These are phyloP conservation scores for Delphinapterus leucas DNA, from an alignment of 2,113 vertebrate species.

Conservation along the genomic window DNA sequence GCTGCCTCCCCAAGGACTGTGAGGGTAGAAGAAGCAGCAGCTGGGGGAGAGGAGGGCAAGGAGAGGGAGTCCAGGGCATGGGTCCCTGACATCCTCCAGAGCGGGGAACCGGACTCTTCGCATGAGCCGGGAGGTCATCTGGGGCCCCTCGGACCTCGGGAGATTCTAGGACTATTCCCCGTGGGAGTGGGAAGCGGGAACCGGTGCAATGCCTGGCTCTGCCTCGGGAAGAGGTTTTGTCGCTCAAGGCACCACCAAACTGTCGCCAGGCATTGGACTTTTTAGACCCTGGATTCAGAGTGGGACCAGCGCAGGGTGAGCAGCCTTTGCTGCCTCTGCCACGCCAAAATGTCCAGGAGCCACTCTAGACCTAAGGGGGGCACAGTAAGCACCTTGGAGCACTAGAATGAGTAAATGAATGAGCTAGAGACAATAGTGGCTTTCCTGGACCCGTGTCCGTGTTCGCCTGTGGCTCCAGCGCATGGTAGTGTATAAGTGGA, in stretches of 20 bases:
- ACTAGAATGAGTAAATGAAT: background rate
- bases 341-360: background rate
- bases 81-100: background rate
- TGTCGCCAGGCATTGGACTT: background rate
- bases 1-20: background rate
- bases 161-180: background rate
- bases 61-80: background rate
- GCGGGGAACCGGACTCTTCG: slow-evolving; percentile 4
- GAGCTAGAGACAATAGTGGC: background rate
- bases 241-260: background rate
- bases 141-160: background rate
- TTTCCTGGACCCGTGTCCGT: rapidly evolving
- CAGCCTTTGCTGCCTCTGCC: background rate
- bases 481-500: background rate
- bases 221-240: background rate
- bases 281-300: background rate
- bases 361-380: rapidly evolving
- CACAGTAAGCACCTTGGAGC: rapidly evolving
- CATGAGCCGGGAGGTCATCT: slow-evolving; percentile 57
- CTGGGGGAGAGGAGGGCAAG: background rate
- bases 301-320: background rate
- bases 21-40: background rate
- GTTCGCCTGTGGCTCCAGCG: rapidly evolving
- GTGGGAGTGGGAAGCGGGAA: background rate
- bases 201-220: background rate